Percentiles rank a stretch among this genome's conserved stretches.
Evolutionary conservation across 2,113 vertebrate species (phyloP).

Genomic region (Halcyon malimbica): DNA sequence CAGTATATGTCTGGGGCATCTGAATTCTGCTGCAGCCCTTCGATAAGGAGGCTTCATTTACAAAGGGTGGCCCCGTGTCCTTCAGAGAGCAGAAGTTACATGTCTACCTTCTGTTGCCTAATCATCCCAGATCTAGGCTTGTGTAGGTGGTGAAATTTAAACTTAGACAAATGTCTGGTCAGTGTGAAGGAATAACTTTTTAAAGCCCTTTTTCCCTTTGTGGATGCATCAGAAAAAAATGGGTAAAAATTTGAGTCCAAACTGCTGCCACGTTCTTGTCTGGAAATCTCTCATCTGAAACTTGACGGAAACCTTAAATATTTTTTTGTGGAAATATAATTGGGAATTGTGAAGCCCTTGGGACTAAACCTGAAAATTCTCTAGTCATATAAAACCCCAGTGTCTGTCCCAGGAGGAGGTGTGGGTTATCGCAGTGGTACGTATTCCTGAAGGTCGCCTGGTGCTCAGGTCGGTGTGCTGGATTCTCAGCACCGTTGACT

Average conservation of each 20-base stretch:
- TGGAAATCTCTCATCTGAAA: not conserved
- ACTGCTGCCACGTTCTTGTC: not conserved
- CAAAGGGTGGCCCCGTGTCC: not conserved
- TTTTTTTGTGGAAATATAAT: not conserved
- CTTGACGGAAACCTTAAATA: not conserved
- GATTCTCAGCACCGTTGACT: not conserved
- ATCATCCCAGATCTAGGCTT: not conserved
- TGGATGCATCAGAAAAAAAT: not conserved
- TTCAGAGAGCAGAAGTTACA: not conserved
- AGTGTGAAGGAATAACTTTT: not conserved
- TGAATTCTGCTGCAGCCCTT: not conserved
- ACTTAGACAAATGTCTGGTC: not conserved
- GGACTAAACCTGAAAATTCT: not conserved
- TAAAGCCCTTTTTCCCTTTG: not conserved
- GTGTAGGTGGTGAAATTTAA: not conserved
- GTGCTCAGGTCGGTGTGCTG: not conserved
- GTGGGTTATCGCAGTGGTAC: conserved; percentile 7
- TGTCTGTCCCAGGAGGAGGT: conserved; percentile 26
- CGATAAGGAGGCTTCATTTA: not conserved
- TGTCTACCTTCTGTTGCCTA: not conserved
- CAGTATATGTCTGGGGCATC: not conserved
- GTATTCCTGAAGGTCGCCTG: not conserved
- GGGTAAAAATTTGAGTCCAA: not conserved
- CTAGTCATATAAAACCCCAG: not conserved
- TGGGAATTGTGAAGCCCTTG: not conserved